Base-by-base conservation (phyloP, 1,140 invertebrate genomes). In the Achatina immaculata region DNA sequence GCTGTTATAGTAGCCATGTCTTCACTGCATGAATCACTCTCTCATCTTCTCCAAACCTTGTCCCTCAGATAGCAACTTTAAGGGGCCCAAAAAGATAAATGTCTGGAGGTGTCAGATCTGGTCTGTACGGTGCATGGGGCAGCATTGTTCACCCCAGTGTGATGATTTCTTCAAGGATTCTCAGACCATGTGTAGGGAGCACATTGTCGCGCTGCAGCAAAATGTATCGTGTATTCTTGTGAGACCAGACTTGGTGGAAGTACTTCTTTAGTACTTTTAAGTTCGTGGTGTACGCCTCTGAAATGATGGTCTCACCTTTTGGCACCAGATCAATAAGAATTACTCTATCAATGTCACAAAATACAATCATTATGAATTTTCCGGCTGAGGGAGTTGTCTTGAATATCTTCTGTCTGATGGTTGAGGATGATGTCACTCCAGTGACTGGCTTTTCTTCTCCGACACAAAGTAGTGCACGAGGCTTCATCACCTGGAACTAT, bases 341-440 rank as follows among this genome's bases (percentile, higher is more conserved):
- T 31, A 62, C 58, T 31, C 28, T 28, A 6, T 62, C 58, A 62
- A 34, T 62, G 58, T 62, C 58, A n/a, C 58, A 62, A 31, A 34
- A 62, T n/a, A 62, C 58, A 62, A 19, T 62, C n/a, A 62, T 62
- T 28, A 31, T 62, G 28, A 62, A n/a, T 28, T 62, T 62, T 62
- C 58, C 58, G 31, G 58, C 58, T 31, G 28, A 62, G 7, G n/a
- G 28, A 31, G n/a, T 62, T 62, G 28, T 62, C n/a, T 9, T 31
- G 58, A 62, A 62, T 62, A 31, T 62, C 58, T 62, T 62, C 58
- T 62, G 7, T 16, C 1, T 62, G 58, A 28, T 62, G n/a, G 31
- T 62, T 62, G 58, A 6, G 58, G 58, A 62, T 31, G 58, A 34
- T 62, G 58, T 28, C 58, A 62, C 58, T 31, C 58, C n/a, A 34